phyloP scores from a whole-genome alignment of 2,797 vertebrate species.

The Halcyon smyrnensis region DNA sequence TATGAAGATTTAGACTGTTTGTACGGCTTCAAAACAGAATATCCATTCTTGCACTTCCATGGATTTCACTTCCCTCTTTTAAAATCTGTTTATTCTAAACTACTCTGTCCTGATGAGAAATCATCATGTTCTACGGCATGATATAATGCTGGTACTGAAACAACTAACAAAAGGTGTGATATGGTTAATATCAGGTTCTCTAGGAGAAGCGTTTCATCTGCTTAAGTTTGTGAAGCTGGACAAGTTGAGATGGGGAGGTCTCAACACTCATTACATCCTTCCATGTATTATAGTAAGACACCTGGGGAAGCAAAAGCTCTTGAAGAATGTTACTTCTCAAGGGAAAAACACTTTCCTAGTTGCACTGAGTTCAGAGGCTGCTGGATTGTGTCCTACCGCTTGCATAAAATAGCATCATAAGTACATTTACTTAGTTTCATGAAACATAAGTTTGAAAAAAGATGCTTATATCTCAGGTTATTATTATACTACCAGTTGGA shows the following conservation, averaged over 20 bases:
- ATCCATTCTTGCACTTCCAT: not conserved
- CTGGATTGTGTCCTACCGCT: not conserved
- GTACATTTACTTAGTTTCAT: not conserved
- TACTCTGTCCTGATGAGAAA: not conserved
- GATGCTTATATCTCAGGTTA: not conserved
- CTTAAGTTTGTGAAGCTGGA: not conserved
- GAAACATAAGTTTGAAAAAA: not conserved
- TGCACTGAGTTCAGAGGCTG: not conserved
- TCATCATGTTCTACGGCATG: not conserved
- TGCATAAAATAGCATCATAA: not conserved
- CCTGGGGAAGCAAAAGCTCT: not conserved
- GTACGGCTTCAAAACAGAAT: not conserved
- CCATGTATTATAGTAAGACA: not conserved
- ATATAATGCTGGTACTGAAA: constrained; percentile 16
- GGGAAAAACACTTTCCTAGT: not conserved
- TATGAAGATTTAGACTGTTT: not conserved
- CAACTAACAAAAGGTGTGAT: not conserved
- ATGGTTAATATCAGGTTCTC: not conserved
- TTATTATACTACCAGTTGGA: not conserved
- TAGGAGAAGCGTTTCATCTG: not conserved
- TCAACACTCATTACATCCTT: not conserved
- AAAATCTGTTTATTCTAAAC: constrained; percentile 25
- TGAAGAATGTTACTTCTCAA: not conserved
- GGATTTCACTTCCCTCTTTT: constrained; percentile 37
- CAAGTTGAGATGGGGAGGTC: not conserved